Conservation (phyloP, 1,140 invertebrate species). For the Sesamia nonagrioides region DNA sequence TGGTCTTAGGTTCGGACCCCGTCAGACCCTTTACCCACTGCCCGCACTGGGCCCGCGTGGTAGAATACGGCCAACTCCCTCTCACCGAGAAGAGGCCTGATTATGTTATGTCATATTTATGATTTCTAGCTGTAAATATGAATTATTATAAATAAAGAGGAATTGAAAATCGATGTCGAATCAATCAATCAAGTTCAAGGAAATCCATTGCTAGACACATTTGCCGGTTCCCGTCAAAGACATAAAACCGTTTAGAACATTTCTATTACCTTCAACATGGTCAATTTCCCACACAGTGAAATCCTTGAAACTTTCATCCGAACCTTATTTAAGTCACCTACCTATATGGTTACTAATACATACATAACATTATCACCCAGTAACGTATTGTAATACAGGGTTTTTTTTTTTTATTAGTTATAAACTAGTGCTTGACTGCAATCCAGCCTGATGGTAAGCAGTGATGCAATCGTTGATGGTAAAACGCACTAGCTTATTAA, state of each 20-base stretch:
- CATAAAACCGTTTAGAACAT: background rate
- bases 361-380: constrained; percentile 29
- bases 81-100: no score
- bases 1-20: no score
- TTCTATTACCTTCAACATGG: background rate
- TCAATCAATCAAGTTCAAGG: background rate
- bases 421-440: no score
- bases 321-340: background rate
- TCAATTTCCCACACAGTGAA: background rate
- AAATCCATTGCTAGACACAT: no score
- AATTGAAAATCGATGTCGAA: background rate
- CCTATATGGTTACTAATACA: constrained; percentile 7
- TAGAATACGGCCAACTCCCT: no score
- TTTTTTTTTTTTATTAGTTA: no score
- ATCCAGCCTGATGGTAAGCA: no score
- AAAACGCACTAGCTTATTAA: no score
- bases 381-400: constrained; percentile 19
- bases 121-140: background rate
- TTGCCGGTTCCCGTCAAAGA: background rate
- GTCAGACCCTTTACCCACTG: no score
- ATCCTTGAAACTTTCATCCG: background rate
- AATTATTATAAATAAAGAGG: background rate
- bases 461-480: no score
- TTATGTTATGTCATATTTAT: no score
- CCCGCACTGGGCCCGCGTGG: no score